These are phyloP conservation scores for Trematocara nigrifrons DNA, from an alignment of 2,113 vertebrate genomes.

Conservation along the genomic window DNA sequence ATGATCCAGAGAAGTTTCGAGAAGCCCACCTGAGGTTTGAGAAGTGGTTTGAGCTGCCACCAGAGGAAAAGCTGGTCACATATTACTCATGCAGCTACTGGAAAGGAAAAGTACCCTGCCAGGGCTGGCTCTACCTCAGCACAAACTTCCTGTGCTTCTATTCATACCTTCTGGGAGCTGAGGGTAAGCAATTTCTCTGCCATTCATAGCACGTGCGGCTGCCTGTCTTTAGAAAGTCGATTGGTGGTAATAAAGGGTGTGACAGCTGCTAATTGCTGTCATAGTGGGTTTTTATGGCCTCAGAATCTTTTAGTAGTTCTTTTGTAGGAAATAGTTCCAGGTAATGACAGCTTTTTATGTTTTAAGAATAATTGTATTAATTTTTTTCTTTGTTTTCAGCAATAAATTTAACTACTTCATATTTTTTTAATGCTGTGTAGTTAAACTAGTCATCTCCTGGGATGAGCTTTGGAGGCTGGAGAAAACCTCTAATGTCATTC, in stretches of 20 bases:
- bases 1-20: slow-evolving; percentile 93
- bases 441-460: slow-evolving; percentile 93
- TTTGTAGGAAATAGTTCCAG: background rate
- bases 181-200: slow-evolving; percentile 74
- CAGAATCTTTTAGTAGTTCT: background rate
- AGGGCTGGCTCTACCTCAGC: slow-evolving; percentile 98
- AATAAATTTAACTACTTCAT: background rate
- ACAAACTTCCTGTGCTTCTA: slow-evolving; percentile 98
- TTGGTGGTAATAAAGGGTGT: background rate
- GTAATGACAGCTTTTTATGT: background rate
- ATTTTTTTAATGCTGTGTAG: slow-evolving; percentile 61
- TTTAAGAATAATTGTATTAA: background rate
- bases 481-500: slow-evolving; percentile 88
- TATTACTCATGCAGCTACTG: slow-evolving; percentile 99
- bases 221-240: background rate
- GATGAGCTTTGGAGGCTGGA: slow-evolving; percentile 90
- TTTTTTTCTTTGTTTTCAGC: background rate
- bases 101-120: slow-evolving; percentile 93
- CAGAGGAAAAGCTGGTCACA: slow-evolving; percentile 91
- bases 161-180: slow-evolving; percentile 91
- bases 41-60: slow-evolving; percentile 88
- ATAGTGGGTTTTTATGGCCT: background rate
- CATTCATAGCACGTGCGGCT: background rate
- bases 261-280: background rate
- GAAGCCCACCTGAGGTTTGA: slow-evolving; percentile 92